A percentile compares a stretch with the other conserved stretches of the same genome.
These are phyloP conservation scores for Myotis findleyi DNA, from an alignment of 2,797 vertebrate genomes.

Conservation along the genomic window DNA sequence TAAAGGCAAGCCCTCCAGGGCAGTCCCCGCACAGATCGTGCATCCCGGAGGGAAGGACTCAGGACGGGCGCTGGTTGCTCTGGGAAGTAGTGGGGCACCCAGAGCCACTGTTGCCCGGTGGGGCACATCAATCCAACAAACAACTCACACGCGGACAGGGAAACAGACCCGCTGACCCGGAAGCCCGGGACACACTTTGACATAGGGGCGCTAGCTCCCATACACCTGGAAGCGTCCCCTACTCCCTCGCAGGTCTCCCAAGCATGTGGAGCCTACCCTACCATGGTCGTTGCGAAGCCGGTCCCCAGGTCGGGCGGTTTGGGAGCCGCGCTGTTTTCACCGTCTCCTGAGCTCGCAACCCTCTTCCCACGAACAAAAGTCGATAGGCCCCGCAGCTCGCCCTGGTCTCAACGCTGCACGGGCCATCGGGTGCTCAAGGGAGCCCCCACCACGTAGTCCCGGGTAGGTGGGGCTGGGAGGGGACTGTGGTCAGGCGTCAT, in stretches of 20 bases:
- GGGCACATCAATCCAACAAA: not conserved
- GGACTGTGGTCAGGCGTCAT: constrained; percentile 70
- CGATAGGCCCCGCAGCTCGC: not conserved
- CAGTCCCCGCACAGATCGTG: not conserved
- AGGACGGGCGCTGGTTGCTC: not conserved
- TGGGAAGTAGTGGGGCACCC: not conserved
- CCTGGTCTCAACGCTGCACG: not conserved
- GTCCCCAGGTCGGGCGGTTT: not conserved
- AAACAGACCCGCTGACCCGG: not conserved
- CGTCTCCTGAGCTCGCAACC: not conserved
- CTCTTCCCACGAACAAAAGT: constrained; percentile 52
- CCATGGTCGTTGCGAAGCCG: not conserved
- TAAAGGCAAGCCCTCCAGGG: not conserved
- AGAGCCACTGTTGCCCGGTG: not conserved
- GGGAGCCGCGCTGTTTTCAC: not conserved
- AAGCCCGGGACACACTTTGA: not conserved
- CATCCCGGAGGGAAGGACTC: not conserved
- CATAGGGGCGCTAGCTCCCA: not conserved
- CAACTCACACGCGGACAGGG: not conserved
- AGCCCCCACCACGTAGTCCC: no score
- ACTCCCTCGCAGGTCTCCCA: not conserved
- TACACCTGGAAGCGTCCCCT: not conserved
- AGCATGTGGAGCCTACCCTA: not conserved
- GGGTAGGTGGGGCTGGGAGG: constrained; percentile 80
- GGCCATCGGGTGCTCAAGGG: not conserved